phyloP scores from a whole-genome alignment of 1,140 invertebrate species.

The Saxidomus purpurata region DNA sequence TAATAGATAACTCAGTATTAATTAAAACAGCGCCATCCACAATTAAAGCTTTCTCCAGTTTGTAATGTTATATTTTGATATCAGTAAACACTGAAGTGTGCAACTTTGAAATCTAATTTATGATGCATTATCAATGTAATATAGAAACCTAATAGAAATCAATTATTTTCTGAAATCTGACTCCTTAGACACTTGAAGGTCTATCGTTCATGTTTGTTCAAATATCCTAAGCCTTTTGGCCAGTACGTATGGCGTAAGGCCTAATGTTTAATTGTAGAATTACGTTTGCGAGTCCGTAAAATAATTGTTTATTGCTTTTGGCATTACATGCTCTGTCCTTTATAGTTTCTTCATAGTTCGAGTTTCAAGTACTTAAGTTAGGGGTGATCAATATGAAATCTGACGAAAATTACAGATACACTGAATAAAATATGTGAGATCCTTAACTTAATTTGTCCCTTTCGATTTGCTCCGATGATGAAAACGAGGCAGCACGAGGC shows the following conservation, averaged over 20 bases:
- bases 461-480: slow-evolving; percentile 15
- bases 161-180: slow-evolving; percentile 12
- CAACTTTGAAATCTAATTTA: slow-evolving; percentile 48
- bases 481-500: slow-evolving; percentile 47
- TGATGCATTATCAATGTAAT: slow-evolving; percentile 12
- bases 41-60: slow-evolving; percentile 7
- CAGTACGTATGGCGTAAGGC: slow-evolving; percentile 26
- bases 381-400: slow-evolving; percentile 30
- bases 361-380: slow-evolving; percentile 40
- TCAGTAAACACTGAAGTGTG: slow-evolving; percentile 52
- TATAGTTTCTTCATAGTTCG: neutral
- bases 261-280: slow-evolving; percentile 40
- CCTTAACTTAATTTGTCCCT: slow-evolving; percentile 42
- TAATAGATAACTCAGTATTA: slow-evolving; percentile 2
- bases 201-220: slow-evolving; percentile 25
- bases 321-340: slow-evolving; percentile 9
- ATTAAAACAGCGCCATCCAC: slow-evolving; percentile 44
- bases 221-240: neutral
- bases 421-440: slow-evolving; percentile 40
- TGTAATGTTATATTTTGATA: slow-evolving; percentile 46
- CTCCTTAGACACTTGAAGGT: slow-evolving; percentile 31
- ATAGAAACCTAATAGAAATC: neutral
- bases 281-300: neutral
- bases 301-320: slow-evolving; percentile 56
- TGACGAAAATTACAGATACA: slow-evolving; percentile 51